These are phyloP conservation scores for Drosophila diplacantha DNA, from an alignment of 2,888 invertebrate species.

Conservation along the genomic window DNA sequence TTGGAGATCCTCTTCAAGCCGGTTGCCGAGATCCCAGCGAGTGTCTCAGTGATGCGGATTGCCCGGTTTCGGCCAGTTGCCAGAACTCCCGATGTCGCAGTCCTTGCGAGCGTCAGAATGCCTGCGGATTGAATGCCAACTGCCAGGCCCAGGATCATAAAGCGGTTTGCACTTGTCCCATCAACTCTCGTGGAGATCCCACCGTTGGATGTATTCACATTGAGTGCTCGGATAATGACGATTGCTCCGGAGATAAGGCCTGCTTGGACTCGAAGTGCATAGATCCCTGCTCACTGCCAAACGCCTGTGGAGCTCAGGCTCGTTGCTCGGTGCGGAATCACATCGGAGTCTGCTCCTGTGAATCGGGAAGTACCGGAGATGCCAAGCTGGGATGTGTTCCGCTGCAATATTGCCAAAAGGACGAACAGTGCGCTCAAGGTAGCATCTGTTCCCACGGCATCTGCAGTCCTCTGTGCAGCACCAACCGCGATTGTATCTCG, in stretches of 20 bases:
- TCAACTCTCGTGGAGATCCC: constrained; percentile 87
- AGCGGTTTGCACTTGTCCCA: constrained; percentile 86
- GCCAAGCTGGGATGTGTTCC: constrained; percentile 90
- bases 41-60: constrained; percentile 88
- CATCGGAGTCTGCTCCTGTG: constrained; percentile 89
- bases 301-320: constrained; percentile 90
- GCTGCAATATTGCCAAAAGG: constrained; percentile 88
- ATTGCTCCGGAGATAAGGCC: constrained; percentile 84
- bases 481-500: constrained; percentile 89
- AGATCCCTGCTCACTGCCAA: constrained; percentile 88
- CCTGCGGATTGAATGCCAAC: constrained; percentile 87
- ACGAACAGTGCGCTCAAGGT: constrained; percentile 89
- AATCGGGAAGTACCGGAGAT: constrained; percentile 90
- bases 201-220: constrained; percentile 84
- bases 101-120: constrained; percentile 83
- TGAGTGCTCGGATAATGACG: constrained; percentile 88
- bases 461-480: constrained; percentile 87
- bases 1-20: constrained; percentile 85
- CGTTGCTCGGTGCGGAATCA: constrained; percentile 87
- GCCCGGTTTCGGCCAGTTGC: constrained; percentile 87
- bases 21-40: constrained; percentile 91
- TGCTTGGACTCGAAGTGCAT: constrained; percentile 89
- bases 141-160: constrained; percentile 85
- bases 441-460: constrained; percentile 90
- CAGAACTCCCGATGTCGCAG: constrained; percentile 86